phyloP scores from a whole-genome alignment of 2,113 vertebrate species.

The Archilochus colubris region DNA sequence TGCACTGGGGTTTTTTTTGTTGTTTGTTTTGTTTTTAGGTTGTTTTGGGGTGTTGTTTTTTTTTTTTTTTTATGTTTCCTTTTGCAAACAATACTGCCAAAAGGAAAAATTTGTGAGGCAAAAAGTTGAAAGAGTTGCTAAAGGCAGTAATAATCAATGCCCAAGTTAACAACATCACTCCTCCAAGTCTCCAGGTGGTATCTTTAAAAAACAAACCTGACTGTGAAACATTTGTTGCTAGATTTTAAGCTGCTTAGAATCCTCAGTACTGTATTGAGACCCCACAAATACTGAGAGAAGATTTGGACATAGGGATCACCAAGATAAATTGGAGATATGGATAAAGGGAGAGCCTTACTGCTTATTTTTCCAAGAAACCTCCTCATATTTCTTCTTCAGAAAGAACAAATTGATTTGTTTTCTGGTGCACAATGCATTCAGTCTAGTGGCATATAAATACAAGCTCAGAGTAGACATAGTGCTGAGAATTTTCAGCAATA shows the following conservation, averaged over 20 bases:
- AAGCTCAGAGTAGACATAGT: not conserved
- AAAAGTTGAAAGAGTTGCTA: not conserved
- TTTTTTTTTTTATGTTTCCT: not conserved
- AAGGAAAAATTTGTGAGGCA: not conserved
- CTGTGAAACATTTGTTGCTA: not conserved
- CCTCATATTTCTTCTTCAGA: not conserved
- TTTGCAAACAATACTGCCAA: not conserved
- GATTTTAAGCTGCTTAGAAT: not conserved
- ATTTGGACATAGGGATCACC: fast-evolving
- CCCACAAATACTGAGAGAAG: not conserved
- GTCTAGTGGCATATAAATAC: not conserved
- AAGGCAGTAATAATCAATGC: not conserved
- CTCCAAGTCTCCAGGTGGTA: not conserved
- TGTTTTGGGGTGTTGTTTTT: too few relatives aligned
- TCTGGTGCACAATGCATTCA: not conserved
- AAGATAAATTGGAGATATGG: not conserved
- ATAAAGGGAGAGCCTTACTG: not conserved
- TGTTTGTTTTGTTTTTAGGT: too few relatives aligned
- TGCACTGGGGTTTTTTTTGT: too few relatives aligned
- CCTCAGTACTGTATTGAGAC: not conserved
- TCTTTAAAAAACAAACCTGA: not conserved
- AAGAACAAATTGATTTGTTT: not conserved
- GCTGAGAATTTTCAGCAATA: not conserved
- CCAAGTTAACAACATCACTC: not conserved
- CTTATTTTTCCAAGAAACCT: not conserved